Conservation (phyloP, 2,888 invertebrate species). For the Lamproptera curius region DNA sequence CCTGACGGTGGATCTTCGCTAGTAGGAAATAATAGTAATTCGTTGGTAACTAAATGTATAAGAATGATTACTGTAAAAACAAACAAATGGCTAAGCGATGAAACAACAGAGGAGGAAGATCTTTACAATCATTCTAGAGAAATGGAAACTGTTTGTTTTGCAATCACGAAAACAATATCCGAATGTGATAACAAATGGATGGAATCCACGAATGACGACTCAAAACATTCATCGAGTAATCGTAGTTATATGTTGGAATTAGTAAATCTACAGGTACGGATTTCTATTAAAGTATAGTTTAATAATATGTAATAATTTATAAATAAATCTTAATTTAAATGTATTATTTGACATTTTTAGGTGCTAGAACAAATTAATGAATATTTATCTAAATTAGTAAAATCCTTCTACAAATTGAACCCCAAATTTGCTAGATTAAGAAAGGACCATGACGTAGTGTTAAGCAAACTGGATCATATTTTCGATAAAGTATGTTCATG, state of each 20-base stretch:
- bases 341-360: slow-evolving; percentile 57
- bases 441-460: slow-evolving; percentile 55
- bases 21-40: background rate
- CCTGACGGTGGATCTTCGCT: background rate
- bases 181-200: slow-evolving; percentile 73
- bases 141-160: slow-evolving; percentile 68
- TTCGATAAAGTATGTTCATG: slow-evolving; percentile 73
- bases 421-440: slow-evolving; percentile 67
- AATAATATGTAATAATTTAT: background rate
- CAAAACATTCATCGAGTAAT: slow-evolving; percentile 53
- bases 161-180: slow-evolving; percentile 62
- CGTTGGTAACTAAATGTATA: slow-evolving; percentile 1
- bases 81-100: slow-evolving; percentile 76
- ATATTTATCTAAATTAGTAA: slow-evolving; percentile 70
- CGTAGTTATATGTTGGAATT: slow-evolving; percentile 68
- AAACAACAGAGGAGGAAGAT: slow-evolving; percentile 67
- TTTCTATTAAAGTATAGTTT: too few species aligned
- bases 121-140: slow-evolving; percentile 71
- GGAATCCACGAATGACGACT: slow-evolving; percentile 39
- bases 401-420: slow-evolving; percentile 73
- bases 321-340: background rate
- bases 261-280: slow-evolving; percentile 69
- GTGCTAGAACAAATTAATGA: slow-evolving; percentile 78
- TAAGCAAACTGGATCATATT: slow-evolving; percentile 71
- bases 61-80: slow-evolving; percentile 51